Evolutionary conservation across 2,888 invertebrate species (phyloP), one percentile per base, ranked within the genome.

Genomic region (Chalcis sispes): DNA sequence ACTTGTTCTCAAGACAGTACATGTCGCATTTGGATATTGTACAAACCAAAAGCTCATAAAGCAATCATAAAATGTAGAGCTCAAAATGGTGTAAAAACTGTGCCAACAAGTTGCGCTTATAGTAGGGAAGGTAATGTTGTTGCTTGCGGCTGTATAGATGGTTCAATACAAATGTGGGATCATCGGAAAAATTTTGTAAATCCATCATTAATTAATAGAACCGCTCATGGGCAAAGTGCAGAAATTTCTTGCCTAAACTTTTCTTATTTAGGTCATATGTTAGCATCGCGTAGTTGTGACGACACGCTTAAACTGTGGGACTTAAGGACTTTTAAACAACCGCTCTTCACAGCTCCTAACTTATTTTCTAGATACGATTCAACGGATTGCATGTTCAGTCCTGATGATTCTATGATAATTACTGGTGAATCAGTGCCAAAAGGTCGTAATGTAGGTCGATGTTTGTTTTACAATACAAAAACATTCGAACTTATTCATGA

Each of bases 111-210:
- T 0, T 97, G 97, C 86, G 90, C 92, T 0, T 98, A 94, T 86
- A 96, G 94, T 61, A 90, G 94, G 61, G 97, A 98, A 84, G 97
- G 97, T 0, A 94, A 94, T 71, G 92, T 96, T 0, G 94, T 99
- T 3, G 96, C 96, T 0, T 96, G 96, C 73, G 99, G 95, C 0
- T 98, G 99, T 85, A 92, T 92, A 56, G 99, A 99, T 89, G 99
- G 99, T 0, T 97, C 96, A 0, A 92, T 98, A 69, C 99, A 99
- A 89, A 94, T 98, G 90, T 99, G 99, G 99, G 99, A 99, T 86
- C 95, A 96, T 65, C 92, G 98, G 32, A 96, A 95, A 85, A 94
- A 94, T 85, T 97, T 94, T 85, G 98, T 98, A 0, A 97, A 97
- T 83, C 96, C 97, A 0, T 92, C 95, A 0, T 91, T 93, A 77